Percentiles rank a stretch among this genome's conserved stretches.
phyloP scores from a whole-genome alignment of 92 coral and sea anemone species.

The Epizoanthus stellaris region DNA sequence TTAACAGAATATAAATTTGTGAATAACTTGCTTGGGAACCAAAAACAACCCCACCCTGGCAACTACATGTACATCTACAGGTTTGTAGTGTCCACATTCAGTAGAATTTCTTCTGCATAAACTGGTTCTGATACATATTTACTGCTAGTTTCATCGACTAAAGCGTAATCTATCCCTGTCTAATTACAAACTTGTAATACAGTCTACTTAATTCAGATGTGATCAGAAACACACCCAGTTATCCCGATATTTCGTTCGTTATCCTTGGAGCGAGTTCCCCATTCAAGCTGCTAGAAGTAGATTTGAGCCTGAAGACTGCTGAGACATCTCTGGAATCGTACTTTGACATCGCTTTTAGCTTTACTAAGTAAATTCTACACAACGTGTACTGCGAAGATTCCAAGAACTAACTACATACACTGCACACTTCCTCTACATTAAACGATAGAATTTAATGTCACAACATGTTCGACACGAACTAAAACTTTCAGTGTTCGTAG shows the following conservation, averaged over 20 bases:
- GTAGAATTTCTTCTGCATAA: slow-evolving; percentile 29
- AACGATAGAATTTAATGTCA: neutral
- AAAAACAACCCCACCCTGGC: slow-evolving; percentile 4
- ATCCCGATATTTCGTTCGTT: neutral
- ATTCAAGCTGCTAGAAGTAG: neutral
- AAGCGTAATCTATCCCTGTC: neutral
- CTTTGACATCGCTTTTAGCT: neutral
- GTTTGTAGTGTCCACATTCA: slow-evolving; percentile 23
- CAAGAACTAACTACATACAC: neutral
- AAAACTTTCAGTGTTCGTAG: slow-evolving; percentile 15
- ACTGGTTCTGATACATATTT: neutral
- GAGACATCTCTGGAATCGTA: neutral
- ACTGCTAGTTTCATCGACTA: neutral
- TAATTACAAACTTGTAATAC: neutral
- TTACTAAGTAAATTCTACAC: neutral
- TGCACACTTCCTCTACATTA: neutral
- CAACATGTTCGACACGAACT: neutral
- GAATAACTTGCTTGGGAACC: neutral
- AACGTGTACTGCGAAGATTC: neutral
- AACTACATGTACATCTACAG: slow-evolving; percentile 9
- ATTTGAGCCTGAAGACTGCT: neutral
- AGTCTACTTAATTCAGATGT: neutral
- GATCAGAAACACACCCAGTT: neutral
- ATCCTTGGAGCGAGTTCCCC: neutral
- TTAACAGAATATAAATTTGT: neutral